Evolutionary conservation across 2,113 vertebrate genomes (phyloP).

Genomic region (Macquaria australasica): DNA sequence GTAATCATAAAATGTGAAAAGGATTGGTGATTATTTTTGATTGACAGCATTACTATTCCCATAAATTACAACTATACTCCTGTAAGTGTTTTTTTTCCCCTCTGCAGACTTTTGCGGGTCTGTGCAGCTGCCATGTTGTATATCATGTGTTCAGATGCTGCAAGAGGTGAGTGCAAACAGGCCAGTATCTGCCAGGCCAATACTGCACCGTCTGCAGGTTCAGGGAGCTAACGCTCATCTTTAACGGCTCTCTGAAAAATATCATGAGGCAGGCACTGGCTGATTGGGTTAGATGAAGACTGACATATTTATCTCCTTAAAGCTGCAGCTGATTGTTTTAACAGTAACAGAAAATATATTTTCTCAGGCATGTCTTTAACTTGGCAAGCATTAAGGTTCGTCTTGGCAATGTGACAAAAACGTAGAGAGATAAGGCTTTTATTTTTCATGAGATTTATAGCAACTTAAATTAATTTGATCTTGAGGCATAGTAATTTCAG

Average conservation of each 20-base stretch:
- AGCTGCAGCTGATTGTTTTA: neutral
- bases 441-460: neutral
- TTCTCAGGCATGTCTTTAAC: neutral
- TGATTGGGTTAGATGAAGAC: neutral
- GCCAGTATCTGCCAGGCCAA: neutral
- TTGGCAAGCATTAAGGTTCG: neutral
- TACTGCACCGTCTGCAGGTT: neutral
- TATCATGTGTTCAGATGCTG: slow-evolving; percentile 42
- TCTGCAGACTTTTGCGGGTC: slow-evolving; percentile 53
- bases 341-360: neutral
- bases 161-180: slow-evolving; percentile 65
- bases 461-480: neutral
- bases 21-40: neutral
- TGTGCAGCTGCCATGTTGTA: slow-evolving; percentile 46
- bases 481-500: neutral
- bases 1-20: neutral
- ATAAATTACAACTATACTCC: neutral
- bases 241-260: neutral
- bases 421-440: neutral
- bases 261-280: neutral
- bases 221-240: neutral
- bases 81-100: neutral
- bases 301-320: neutral
- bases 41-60: neutral
- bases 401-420: neutral